Evolutionary conservation across 2,113 vertebrate genomes (phyloP).

Genomic region (Pseudorectes ferrugineus): DNA sequence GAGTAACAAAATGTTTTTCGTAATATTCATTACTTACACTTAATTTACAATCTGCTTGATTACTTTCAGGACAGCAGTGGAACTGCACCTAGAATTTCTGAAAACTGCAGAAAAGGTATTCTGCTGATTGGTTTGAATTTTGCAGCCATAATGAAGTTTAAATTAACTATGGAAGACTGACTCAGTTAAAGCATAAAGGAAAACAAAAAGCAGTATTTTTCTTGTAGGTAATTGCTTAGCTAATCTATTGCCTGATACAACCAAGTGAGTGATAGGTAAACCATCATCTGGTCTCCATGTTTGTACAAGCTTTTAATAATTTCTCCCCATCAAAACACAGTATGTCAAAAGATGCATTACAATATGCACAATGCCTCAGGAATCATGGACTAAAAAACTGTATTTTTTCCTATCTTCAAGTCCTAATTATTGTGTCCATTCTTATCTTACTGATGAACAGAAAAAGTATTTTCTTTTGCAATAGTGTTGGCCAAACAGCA

Average conservation of each 20-base stretch:
- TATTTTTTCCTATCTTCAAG: neutral
- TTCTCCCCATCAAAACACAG: neutral
- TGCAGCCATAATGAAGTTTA: neutral
- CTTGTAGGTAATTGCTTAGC: neutral
- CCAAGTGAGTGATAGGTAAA: neutral
- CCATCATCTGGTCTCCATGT: neutral
- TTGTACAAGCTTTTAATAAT: neutral
- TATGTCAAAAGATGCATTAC: neutral
- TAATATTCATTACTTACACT: neutral
- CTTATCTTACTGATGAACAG: neutral
- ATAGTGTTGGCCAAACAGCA: neutral
- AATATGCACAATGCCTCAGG: accelerated
- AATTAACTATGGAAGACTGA: neutral
- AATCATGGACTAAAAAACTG: neutral
- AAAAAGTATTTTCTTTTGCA: neutral
- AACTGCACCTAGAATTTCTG: neutral
- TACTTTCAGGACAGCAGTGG: neutral
- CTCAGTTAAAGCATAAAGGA: neutral
- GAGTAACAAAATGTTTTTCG: neutral
- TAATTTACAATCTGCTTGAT: neutral
- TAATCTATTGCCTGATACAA: neutral
- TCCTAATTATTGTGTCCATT: neutral
- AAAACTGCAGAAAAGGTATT: neutral
- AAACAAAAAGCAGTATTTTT: neutral
- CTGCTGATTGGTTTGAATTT: neutral